Base-by-base conservation (phyloP, 2,888 invertebrate genomes). In the Drosophila melanosoma region DNA sequence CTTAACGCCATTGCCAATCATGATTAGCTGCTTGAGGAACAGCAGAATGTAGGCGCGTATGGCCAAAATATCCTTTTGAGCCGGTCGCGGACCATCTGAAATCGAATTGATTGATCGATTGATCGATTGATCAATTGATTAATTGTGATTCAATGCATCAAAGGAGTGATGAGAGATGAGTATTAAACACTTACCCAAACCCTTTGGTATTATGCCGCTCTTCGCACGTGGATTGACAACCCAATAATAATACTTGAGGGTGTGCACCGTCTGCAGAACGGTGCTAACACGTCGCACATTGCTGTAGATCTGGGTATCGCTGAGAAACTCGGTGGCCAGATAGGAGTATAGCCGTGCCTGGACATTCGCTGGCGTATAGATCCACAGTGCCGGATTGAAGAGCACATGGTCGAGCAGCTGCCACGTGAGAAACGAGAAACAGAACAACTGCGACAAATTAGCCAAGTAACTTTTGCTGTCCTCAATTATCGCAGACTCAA, bases 201-300 rank as follows among this genome's bases (percentile, higher is more conserved):
- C 99, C 94, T 99, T 99, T 29, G 99, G 98, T 69, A 96, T 96
- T 91, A 99, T 98, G 62, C 98, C 98, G 93, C 98, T 99, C 94
- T 98, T 98, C 79, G 97, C 95, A 80, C 97, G 95, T 1, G 99
- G 99, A 94, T 98, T 98, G 70, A 97, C 97, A 53, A 99, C 98
- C 99, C 99, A 99, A 93, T 99, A 99, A 94, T 99, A 99, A 93
- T 98, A 99, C 94, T 99, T 99, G 76, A 99, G 95, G 4, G 99
- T 99, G 93, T 99, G 99, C 83, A 99, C 98, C 33, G 99, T 99
- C 94, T 99, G 99, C 56, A 99, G 94, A 0, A 99, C 99, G 1
- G 99, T 99, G 89, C 98, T 98, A 74, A 99, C 99, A 62, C 99
- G 95, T 63, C 99, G 94, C 62, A 99, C 99, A 93, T 98, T 98